These are phyloP conservation scores for Stenoptilia bipunctidactyla DNA, from an alignment of 2,888 invertebrate species.

Conservation along the genomic window DNA sequence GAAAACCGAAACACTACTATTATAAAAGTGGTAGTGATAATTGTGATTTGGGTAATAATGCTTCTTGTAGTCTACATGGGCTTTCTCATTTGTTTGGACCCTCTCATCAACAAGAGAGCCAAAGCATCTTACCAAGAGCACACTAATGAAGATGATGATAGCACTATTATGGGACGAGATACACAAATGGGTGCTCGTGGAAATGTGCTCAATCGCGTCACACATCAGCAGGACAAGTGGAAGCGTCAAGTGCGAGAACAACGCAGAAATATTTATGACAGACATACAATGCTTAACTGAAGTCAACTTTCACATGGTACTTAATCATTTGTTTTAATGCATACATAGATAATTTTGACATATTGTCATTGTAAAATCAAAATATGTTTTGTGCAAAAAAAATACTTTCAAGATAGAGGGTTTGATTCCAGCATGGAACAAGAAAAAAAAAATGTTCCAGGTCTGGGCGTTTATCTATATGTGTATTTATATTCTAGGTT, in stretches of 20 bases:
- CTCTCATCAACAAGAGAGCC: constrained; percentile 89
- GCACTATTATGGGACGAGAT: constrained; percentile 73
- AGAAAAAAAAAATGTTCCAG: too few relatives aligned
- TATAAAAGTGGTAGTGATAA: constrained; percentile 93
- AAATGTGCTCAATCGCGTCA: constrained; percentile 92
- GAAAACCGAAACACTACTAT: constrained; percentile 95
- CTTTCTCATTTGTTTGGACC: constrained; percentile 96
- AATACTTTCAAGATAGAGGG: too few relatives aligned
- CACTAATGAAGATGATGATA: constrained; percentile 93
- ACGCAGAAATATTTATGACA: constrained; percentile 94
- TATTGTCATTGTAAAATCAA: too few relatives aligned
- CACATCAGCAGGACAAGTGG: constrained; percentile 98
- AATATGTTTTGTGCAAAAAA: too few relatives aligned
- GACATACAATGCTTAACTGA: constrained; percentile 97
- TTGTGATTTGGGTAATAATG: constrained; percentile 97
- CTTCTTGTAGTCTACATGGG: constrained; percentile 97
- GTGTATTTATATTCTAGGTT: too few relatives aligned
- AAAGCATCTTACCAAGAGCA: constrained; percentile 94
- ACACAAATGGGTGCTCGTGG: constrained; percentile 84
- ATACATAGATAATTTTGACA: too few relatives aligned
- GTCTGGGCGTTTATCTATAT: too few relatives aligned
- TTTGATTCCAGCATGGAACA: too few relatives aligned
- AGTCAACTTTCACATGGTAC: constrained; percentile 5
- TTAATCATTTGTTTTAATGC: too few relatives aligned
- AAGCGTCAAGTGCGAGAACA: constrained; percentile 96